Conservation (phyloP, 2,113 vertebrate genomes). For the Himantopus leucocephalus region DNA sequence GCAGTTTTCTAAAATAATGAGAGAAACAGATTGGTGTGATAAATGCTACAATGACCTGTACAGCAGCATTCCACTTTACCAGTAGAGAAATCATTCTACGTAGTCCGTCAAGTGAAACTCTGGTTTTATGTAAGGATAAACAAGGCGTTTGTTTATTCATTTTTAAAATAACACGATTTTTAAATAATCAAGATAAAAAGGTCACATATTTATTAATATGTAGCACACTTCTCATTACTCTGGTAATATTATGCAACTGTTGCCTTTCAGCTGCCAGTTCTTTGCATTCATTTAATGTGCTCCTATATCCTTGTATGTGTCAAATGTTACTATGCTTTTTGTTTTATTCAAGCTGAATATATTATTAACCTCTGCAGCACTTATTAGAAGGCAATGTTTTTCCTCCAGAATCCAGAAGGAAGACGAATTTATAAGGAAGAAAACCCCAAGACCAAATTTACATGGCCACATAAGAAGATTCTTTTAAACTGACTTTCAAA, state of each 20-base stretch:
- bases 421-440: not conserved
- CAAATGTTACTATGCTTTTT: conserved; percentile 34
- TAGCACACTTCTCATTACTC: conserved; percentile 54
- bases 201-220: conserved; percentile 71
- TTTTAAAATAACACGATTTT: conserved; percentile 64
- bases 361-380: conserved; percentile 35
- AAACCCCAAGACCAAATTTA: not conserved
- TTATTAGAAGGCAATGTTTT: not conserved
- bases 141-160: conserved; percentile 43
- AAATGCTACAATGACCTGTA: not conserved
- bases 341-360: conserved; percentile 41
- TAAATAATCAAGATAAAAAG: conserved; percentile 66
- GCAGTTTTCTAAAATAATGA: not conserved
- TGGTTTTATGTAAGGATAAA: conserved; percentile 46
- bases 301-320: not conserved
- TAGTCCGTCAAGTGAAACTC: not conserved
- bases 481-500: not conserved
- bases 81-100: not conserved
- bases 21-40: not conserved
- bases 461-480: not conserved
- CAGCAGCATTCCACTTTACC: not conserved
- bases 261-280: conserved; percentile 24
- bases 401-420: not conserved
- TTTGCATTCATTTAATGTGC: conserved; percentile 12
- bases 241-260: conserved; percentile 55